A percentile compares a stretch with the other conserved stretches of the same genome.
These are phyloP conservation scores for Reticulitermes lucifugus DNA, from an alignment of 2,888 invertebrate genomes.

Conservation along the genomic window DNA sequence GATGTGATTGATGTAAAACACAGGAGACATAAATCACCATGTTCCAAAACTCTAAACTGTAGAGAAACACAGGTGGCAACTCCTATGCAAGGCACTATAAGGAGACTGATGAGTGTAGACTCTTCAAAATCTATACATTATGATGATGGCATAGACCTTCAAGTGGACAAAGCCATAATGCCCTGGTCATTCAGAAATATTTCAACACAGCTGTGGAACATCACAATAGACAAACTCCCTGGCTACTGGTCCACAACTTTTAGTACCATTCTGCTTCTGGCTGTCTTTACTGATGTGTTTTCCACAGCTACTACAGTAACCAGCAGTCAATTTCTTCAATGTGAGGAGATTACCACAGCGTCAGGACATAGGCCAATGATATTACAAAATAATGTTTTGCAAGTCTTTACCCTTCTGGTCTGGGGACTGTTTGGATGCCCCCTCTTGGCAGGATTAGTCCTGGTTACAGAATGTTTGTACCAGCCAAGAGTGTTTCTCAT, in stretches of 20 bases:
- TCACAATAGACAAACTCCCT: background rate
- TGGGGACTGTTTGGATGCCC: slow-evolving; percentile 20
- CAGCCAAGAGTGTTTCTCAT: slow-evolving; percentile 14
- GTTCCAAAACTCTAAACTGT: background rate
- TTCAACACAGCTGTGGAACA: background rate
- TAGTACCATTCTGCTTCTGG: background rate
- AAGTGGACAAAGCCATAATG: background rate
- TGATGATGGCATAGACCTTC: background rate
- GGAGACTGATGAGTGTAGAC: background rate
- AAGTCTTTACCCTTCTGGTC: background rate
- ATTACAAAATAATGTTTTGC: background rate
- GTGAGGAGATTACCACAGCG: background rate
- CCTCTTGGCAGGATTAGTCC: background rate
- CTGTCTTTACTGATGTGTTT: background rate
- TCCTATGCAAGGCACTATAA: background rate
- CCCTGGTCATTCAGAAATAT: background rate
- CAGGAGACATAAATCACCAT: background rate
- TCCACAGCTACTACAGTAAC: background rate
- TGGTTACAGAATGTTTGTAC: background rate
- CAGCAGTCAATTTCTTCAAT: background rate
- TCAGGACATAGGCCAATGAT: background rate
- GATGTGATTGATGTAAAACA: background rate
- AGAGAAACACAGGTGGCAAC: background rate
- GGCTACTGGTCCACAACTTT: background rate
- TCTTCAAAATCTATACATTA: background rate